Base-by-base conservation (phyloP, 2,113 vertebrate species). In the Hippocampus guttulatus region DNA sequence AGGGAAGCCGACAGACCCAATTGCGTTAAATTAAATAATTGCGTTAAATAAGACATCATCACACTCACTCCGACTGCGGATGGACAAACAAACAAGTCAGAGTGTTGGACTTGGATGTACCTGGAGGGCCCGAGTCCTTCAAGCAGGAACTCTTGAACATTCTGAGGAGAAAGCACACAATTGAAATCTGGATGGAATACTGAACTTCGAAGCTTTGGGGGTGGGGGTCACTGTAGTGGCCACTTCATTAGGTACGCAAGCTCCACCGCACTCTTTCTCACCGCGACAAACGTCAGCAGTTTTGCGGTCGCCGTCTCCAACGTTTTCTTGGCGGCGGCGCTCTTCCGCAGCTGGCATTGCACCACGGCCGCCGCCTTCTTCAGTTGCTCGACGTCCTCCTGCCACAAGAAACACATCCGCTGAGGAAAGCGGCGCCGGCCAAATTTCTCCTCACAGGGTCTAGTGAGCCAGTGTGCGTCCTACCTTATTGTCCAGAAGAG, bases 241-340 rank as follows among this genome's bases (percentile, higher is more conserved):
- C 23, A 8, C 20, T 51, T 52, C 18, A 9, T 15, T 45, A 49
- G 40, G 15, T 27, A 47, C 40, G 8, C n/a, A 6, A 64, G 62
- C 40, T 30, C 21, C 40, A n/a, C 15, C 27, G 12, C 8, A 21
- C 8, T 3, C 2, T 0, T 23, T 3, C 25, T 68, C 52, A 98
- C 97, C 95, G 98, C 95, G 23, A 95, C 92, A 85, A 98, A 99
- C 2, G 91, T 93, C 8, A 98, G 93, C 76, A 99, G 87, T 77
- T 96, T 98, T 61, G 92, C 92, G 5, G 95, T 95, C 8, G 94
- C 92, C 71, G 92, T 88, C 86, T 98, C 94, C 40, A 95, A 95
- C 0, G 92, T 91, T 88, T 95, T 96, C 75, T 92, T 93, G 67
- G 93, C 85, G 0, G 87, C 87, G 79, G 97, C 95, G 0, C 93